Percentiles rank a stretch among this genome's conserved stretches.
Conservation (phyloP, 2,113 vertebrate genomes). For the Lipophrys pholis region DNA sequence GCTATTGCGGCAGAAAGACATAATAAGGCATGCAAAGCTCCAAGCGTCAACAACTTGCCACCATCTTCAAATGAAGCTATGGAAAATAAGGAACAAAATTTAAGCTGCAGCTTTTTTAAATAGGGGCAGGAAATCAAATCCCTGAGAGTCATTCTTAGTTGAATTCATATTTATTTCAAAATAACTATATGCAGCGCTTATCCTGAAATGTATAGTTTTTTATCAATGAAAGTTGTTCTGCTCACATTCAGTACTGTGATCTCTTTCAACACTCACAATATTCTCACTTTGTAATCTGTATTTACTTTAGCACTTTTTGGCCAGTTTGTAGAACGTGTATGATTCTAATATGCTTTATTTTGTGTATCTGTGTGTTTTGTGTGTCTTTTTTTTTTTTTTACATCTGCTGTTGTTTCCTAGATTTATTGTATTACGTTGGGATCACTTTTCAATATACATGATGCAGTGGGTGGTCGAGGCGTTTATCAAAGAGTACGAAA, state of each 20-base stretch:
- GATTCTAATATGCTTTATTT: neutral
- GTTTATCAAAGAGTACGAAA: too few relatives aligned
- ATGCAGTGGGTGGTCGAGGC: too few relatives aligned
- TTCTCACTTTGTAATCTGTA: too few relatives aligned
- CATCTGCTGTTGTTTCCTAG: too few relatives aligned
- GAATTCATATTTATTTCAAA: neutral
- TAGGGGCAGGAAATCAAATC: slow-evolving; percentile 10
- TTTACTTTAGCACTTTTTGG: too few relatives aligned
- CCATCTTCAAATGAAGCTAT: slow-evolving; percentile 53
- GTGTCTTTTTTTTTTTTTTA: too few relatives aligned
- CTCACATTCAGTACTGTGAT: too few relatives aligned
- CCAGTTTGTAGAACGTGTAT: slow-evolving; percentile 9
- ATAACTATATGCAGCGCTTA: too few relatives aligned
- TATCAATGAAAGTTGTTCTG: too few relatives aligned
- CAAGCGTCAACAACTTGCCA: slow-evolving; percentile 62
- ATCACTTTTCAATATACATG: neutral
- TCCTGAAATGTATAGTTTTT: too few relatives aligned
- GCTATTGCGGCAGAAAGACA: slow-evolving; percentile 28
- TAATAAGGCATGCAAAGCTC: slow-evolving; percentile 46
- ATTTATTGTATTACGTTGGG: neutral
- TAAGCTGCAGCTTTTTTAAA: slow-evolving; percentile 24
- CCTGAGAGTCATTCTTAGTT: slow-evolving; percentile 31
- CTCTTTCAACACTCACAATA: too few relatives aligned
- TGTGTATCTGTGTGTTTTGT: too few relatives aligned
- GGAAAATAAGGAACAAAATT: slow-evolving; percentile 59